These are phyloP conservation scores for Plebejus melissa DNA, from an alignment of 2,888 invertebrate species.

Conservation along the genomic window DNA sequence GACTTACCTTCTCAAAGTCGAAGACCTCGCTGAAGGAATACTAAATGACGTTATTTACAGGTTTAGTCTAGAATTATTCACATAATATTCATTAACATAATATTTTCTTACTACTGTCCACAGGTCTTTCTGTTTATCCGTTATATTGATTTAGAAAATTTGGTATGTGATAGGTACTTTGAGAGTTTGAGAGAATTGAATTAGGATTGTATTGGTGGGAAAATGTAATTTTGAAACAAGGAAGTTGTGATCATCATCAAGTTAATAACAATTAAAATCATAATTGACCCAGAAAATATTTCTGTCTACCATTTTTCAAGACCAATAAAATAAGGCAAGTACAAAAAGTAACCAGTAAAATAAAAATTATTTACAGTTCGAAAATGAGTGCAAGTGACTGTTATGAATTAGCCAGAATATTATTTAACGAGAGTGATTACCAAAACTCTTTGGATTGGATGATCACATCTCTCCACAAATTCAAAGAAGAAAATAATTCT, in stretches of 20 bases:
- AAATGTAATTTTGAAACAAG: too few species aligned
- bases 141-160: too few species aligned
- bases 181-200: too few species aligned
- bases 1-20: constrained; percentile 93
- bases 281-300: background rate
- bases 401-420: constrained; percentile 95
- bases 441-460: constrained; percentile 97
- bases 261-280: too few species aligned
- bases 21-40: constrained; percentile 87
- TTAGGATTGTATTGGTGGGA: too few species aligned
- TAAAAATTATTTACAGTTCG: constrained; percentile 57
- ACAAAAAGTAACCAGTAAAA: background rate
- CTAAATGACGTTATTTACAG: constrained; percentile 91
- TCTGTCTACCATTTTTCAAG: background rate
- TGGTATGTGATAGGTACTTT: too few species aligned
- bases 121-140: too few species aligned
- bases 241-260: too few species aligned
- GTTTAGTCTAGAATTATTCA: constrained; percentile 49
- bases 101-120: too few species aligned
- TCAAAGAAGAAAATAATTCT: constrained; percentile 79
- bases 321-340: background rate
- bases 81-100: background rate
- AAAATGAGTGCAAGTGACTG: constrained; percentile 93
- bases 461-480: constrained; percentile 90
- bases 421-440: constrained; percentile 95